These are phyloP conservation scores for Atta colombica DNA, from an alignment of 1,140 invertebrate species.

Conservation along the genomic window DNA sequence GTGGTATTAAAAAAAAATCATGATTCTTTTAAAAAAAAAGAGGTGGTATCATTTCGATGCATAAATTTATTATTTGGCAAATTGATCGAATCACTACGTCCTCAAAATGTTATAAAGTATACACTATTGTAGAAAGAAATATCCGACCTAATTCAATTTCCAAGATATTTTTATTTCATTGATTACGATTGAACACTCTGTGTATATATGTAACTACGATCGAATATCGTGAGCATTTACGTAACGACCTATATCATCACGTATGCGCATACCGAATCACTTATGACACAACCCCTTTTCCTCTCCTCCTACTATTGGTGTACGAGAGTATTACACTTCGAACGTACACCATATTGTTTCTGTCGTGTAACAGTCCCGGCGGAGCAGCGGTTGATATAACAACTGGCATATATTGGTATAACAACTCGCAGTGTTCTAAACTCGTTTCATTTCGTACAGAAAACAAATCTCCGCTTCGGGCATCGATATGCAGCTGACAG, in stretches of 20 bases:
- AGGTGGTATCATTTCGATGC: neutral
- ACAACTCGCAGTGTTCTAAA: slow-evolving; percentile 31
- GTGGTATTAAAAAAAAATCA: neutral
- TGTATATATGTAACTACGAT: slow-evolving; percentile 17
- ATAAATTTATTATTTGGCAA: neutral
- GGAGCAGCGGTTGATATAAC: slow-evolving; percentile 1
- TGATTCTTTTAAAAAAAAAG: neutral
- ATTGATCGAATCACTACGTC: neutral
- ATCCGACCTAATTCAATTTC: neutral
- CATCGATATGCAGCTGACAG: neutral
- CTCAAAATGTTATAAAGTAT: neutral
- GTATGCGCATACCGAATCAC: slow-evolving; percentile 54
- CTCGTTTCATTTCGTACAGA: slow-evolving; percentile 26
- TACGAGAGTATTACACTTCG: slow-evolving; percentile 33
- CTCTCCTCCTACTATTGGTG: neutral
- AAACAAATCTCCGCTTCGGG: neutral
- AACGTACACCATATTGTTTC: slow-evolving; percentile 45
- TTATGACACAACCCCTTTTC: slow-evolving; percentile 12
- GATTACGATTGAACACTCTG: slow-evolving; percentile 29
- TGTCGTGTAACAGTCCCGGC: neutral
- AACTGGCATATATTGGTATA: slow-evolving; percentile 15
- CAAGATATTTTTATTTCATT: slow-evolving; percentile 12
- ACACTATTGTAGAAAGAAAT: neutral
- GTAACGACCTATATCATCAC: slow-evolving; percentile 24
- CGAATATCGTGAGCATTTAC: slow-evolving; percentile 52